phyloP scores from a whole-genome alignment of 2,797 vertebrate species.

The Rachycentron canadum region DNA sequence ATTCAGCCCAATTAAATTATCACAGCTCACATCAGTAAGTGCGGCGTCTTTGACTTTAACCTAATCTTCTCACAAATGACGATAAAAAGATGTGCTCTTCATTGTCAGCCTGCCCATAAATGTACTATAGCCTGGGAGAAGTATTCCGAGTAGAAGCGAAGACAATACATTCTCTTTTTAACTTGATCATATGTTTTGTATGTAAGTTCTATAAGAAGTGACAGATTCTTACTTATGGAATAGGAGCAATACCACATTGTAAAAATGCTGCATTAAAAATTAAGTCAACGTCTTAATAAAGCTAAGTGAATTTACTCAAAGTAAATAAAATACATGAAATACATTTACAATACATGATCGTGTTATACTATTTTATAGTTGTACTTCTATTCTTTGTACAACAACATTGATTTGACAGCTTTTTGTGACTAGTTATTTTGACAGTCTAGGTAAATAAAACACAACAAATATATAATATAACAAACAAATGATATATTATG shows the following conservation, averaged over 20 bases:
- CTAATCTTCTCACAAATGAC: neutral
- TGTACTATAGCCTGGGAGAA: neutral
- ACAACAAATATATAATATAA: no score
- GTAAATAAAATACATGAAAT: no score
- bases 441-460: no score
- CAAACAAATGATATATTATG: no score
- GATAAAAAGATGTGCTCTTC: neutral
- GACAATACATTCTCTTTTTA: neutral
- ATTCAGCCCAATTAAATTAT: constrained; percentile 53
- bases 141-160: neutral
- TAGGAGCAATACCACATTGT: neutral
- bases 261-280: neutral
- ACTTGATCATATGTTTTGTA: neutral
- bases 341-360: no score
- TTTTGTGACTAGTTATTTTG: no score
- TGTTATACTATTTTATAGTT: no score
- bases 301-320: no score
- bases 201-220: neutral
- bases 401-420: no score
- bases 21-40: constrained; percentile 31
- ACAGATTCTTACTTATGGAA: neutral
- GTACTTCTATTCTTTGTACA: no score
- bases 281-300: no score
- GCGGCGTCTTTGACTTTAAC: neutral
- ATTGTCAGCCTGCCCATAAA: neutral